A percentile compares a stretch with the other conserved stretches of the same genome.
Conservation (phyloP, 2,888 invertebrate genomes). For the Apamea anceps region DNA sequence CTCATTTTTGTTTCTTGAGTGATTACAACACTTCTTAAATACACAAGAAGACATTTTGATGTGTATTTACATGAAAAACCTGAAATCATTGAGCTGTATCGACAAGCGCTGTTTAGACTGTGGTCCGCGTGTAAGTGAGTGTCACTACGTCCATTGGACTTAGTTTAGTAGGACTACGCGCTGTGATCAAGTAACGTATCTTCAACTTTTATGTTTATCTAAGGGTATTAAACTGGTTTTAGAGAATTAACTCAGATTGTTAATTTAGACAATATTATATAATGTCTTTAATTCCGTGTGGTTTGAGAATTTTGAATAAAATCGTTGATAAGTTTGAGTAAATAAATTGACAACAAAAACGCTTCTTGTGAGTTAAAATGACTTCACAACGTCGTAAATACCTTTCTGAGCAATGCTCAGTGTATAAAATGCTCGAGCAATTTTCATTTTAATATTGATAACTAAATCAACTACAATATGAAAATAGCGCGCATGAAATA, state of each 20-base stretch:
- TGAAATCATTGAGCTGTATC: not conserved
- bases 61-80: no score
- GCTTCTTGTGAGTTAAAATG: not conserved
- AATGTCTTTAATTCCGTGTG: not conserved
- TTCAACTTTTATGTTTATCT: not conserved
- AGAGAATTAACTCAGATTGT: not conserved
- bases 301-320: not conserved
- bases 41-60: no score
- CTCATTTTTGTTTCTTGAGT: no score
- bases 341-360: conserved; percentile 28
- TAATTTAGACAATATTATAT: not conserved
- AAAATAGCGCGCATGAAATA: not conserved
- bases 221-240: conserved; percentile 10
- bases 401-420: not conserved
- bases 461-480: conserved; percentile 6
- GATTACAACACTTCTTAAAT: no score
- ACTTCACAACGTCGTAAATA: not conserved
- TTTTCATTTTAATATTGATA: conserved; percentile 2
- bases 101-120: not conserved
- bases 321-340: not conserved
- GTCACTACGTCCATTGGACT: not conserved
- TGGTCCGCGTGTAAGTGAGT: not conserved
- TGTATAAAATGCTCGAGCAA: not conserved
- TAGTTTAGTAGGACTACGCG: not conserved
- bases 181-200: not conserved